phyloP scores from a whole-genome alignment of 1,140 invertebrate genomes.

The Lasioglossum baleicum region DNA sequence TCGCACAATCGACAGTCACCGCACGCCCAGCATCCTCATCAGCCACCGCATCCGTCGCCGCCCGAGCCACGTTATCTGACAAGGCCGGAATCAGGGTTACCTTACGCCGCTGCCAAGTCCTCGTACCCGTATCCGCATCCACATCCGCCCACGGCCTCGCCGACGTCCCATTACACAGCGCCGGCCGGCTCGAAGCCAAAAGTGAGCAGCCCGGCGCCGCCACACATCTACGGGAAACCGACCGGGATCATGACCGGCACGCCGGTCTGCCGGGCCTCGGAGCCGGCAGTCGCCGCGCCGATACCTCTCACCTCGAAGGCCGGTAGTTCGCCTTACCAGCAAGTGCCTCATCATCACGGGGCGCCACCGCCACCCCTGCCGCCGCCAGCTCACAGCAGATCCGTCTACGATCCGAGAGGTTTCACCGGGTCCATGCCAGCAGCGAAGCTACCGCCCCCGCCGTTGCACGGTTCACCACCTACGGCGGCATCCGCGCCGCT shows the following conservation, averaged over 20 bases:
- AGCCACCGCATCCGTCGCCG: constrained; percentile 78
- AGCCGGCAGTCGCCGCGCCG: constrained; percentile 74
- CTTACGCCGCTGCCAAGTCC: constrained; percentile 69
- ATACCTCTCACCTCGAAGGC: constrained; percentile 85
- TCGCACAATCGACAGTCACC: constrained; percentile 75
- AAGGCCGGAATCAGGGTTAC: constrained; percentile 69
- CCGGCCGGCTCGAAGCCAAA: constrained; percentile 83
- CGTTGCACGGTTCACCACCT: constrained; percentile 79
- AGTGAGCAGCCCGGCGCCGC: constrained; percentile 89
- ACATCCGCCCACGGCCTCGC: constrained; percentile 67
- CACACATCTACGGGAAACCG: constrained; percentile 88
- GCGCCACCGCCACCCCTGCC: constrained; percentile 77
- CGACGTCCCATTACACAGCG: constrained; percentile 68
- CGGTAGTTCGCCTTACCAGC: constrained; percentile 84
- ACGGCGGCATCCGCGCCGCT: constrained; percentile 74
- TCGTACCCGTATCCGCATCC: constrained; percentile 73
- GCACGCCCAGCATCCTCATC: constrained; percentile 72
- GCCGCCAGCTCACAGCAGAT: constrained; percentile 81
- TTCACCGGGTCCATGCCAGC: constrained; percentile 79
- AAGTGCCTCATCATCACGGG: constrained; percentile 82
- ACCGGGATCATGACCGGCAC: constrained; percentile 83
- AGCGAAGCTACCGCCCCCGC: constrained; percentile 79
- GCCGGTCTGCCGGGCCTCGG: constrained; percentile 81
- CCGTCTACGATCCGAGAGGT: constrained; percentile 79
- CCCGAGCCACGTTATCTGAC: constrained; percentile 77